Percentiles rank a stretch among this genome's conserved stretches.
phyloP scores from a whole-genome alignment of 2,797 vertebrate species.

The Podargus strigoides region DNA sequence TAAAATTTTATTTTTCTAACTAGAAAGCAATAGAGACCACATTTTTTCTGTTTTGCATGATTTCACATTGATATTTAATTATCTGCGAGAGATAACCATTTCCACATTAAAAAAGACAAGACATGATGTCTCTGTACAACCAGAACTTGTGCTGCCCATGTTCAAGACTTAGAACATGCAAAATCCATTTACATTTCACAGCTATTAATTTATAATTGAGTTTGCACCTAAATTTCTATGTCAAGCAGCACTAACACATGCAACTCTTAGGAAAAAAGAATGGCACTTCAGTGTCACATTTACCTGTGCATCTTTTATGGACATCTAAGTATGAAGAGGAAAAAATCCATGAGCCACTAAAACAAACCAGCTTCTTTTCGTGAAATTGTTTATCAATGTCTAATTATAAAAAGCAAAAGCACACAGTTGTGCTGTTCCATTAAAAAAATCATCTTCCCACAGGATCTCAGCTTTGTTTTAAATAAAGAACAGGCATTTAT shows the following conservation, averaged over 20 bases:
- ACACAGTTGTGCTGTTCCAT: background rate
- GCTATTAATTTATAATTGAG: background rate
- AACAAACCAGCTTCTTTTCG: background rate
- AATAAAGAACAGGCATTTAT: background rate
- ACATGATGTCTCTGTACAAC: background rate
- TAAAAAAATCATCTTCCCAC: background rate
- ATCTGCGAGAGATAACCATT: background rate
- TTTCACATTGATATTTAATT: background rate
- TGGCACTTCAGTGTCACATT: background rate
- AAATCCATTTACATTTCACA: background rate
- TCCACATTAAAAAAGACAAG: background rate
- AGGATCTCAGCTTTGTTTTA: background rate
- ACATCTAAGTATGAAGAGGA: background rate
- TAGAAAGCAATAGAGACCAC: background rate
- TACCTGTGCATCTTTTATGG: background rate
- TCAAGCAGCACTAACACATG: background rate
- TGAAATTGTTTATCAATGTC: background rate
- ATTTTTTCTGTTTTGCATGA: background rate
- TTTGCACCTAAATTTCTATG: background rate
- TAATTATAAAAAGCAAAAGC: background rate
- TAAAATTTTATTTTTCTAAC: background rate
- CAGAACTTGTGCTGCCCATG: background rate
- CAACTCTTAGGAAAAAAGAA: background rate
- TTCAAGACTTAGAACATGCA: background rate
- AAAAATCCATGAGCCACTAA: background rate